Percentiles rank a stretch among this genome's conserved stretches.
These are phyloP conservation scores for Sebastes diaconus DNA, from an alignment of 2,797 vertebrate species.

Conservation along the genomic window DNA sequence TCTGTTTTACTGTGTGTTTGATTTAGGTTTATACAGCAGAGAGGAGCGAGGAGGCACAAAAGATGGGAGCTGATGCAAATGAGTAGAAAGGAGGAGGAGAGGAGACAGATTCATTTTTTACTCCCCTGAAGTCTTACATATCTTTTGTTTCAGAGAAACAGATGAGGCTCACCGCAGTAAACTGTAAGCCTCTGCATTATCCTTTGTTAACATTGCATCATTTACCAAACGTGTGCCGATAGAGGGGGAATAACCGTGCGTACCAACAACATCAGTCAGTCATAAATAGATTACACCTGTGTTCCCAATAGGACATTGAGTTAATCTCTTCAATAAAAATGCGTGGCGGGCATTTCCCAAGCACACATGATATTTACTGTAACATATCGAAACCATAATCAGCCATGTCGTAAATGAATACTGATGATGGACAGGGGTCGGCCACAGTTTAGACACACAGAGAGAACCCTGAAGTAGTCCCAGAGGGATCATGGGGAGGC, in stretches of 20 bases:
- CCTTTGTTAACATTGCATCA: neutral
- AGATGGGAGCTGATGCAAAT: constrained; percentile 18
- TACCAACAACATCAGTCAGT: constrained; percentile 6
- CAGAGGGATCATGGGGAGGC: neutral
- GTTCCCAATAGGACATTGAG: constrained; percentile 20
- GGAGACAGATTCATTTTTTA: neutral
- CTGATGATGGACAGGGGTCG: neutral
- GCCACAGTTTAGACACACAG: neutral
- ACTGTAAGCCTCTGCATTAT: neutral
- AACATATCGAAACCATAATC: constrained; percentile 25
- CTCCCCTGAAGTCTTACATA: neutral
- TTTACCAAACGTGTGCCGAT: neutral
- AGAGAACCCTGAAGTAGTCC: neutral
- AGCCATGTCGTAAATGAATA: constrained; percentile 7
- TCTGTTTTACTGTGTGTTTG: constrained; percentile 16
- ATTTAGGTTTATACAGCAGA: constrained; percentile 2
- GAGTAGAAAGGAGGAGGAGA: neutral
- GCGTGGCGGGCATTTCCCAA: neutral
- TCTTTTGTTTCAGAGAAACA: constrained; percentile 15
- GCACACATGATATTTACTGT: neutral
- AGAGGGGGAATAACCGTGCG: neutral
- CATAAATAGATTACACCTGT: constrained; percentile 30
- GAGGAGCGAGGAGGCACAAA: neutral
- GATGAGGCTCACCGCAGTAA: neutral
- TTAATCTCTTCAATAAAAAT: constrained; percentile 36